phyloP scores from a whole-genome alignment of 1,140 invertebrate genomes.

The Drosophila willistoni region DNA sequence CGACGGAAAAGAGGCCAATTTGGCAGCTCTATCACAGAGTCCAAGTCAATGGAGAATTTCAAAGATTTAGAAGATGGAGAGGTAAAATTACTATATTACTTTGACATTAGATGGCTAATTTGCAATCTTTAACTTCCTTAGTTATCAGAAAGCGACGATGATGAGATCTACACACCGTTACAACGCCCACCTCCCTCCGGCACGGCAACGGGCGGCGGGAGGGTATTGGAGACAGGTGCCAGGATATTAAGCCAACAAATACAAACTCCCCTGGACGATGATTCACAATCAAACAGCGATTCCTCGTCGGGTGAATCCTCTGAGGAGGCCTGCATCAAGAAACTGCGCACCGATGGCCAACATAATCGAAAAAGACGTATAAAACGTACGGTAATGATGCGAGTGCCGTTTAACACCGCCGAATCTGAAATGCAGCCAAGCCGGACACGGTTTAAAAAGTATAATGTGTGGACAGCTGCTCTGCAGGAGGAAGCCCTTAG shows the following conservation, averaged over 20 bases:
- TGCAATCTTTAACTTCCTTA: constrained; percentile 28
- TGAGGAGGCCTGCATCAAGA: constrained; percentile 74
- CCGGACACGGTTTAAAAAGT: constrained; percentile 84
- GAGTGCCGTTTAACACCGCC: constrained; percentile 78
- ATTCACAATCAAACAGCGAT: constrained; percentile 66
- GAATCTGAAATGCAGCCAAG: constrained; percentile 68
- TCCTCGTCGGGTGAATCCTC: constrained; percentile 66
- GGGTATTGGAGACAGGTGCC: constrained; percentile 36
- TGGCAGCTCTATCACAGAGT: too few species aligned
- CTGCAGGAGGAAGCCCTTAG: constrained; percentile 86
- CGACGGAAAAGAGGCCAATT: not conserved
- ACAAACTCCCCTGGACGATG: constrained; percentile 63
- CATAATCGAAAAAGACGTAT: constrained; percentile 71
- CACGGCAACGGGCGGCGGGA: constrained; percentile 14
- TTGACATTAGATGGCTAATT: not conserved
- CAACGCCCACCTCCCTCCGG: constrained; percentile 76
- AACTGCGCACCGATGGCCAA: constrained; percentile 55
- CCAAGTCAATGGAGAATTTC: constrained; percentile 14
- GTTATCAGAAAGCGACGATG: constrained; percentile 66
- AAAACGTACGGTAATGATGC: constrained; percentile 83
- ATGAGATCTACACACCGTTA: constrained; percentile 83
- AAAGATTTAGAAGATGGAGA: constrained; percentile 83
- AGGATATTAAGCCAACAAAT: constrained; percentile 65
- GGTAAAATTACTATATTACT: constrained; percentile 51
- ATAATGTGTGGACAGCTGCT: constrained; percentile 86